phyloP scores from a whole-genome alignment of 2,113 vertebrate species.

The Urocitellus parryii region DNA sequence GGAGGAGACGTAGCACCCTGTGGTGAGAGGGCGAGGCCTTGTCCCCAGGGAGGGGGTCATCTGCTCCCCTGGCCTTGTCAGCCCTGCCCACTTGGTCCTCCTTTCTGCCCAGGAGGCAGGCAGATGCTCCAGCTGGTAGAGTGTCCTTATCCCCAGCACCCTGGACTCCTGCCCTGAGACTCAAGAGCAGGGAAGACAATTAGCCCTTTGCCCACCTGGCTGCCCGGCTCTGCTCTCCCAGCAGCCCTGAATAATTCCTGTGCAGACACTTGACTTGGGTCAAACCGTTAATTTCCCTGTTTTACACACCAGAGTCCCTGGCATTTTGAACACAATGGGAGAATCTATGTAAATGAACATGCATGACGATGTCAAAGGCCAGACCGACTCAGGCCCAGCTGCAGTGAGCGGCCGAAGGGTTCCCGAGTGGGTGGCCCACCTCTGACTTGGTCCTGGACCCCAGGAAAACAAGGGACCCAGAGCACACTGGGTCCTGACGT shows the following conservation, averaged over 20 bases:
- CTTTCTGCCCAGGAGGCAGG: not conserved
- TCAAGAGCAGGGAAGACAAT: not conserved
- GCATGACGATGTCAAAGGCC: not conserved
- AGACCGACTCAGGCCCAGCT: not conserved
- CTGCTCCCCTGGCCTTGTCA: not conserved
- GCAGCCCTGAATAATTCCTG: not conserved
- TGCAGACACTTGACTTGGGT: not conserved
- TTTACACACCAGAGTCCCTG: not conserved
- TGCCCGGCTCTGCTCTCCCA: not conserved
- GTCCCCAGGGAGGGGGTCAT: too few relatives aligned
- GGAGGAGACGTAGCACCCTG: not conserved
- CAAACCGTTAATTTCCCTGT: slow-evolving; percentile 42
- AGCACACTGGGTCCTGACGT: not conserved
- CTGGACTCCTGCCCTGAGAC: not conserved
- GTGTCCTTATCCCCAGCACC: not conserved
- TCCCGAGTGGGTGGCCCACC: accelerated
- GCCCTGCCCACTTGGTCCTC: accelerated
- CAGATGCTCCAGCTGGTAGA: not conserved
- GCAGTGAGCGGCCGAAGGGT: not conserved
- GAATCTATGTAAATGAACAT: not conserved
- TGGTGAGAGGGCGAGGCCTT: not conserved
- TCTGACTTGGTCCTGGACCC: not conserved
- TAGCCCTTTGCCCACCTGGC: not conserved
- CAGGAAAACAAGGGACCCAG: not conserved
- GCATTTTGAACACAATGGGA: slow-evolving; percentile 30